Conservation (phyloP, 2,888 invertebrate species). For the Mactromeris polynyma region DNA sequence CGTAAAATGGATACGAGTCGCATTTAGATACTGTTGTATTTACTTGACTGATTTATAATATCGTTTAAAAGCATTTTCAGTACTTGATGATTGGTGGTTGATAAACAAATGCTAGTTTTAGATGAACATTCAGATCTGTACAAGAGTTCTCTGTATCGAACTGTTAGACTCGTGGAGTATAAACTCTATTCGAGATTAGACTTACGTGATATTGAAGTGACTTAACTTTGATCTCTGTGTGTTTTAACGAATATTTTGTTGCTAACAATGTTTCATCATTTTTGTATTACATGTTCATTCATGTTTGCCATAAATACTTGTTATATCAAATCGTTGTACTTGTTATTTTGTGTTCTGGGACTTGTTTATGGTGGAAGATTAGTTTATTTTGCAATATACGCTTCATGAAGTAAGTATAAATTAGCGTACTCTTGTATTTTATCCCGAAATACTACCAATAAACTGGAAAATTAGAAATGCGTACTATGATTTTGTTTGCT, state of each 20-base stretch:
- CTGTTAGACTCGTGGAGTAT: not conserved
- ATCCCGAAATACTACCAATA: no score
- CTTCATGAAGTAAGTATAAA: no score
- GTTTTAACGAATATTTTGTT: not conserved
- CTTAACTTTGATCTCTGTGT: conserved; percentile 12
- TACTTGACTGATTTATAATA: not conserved
- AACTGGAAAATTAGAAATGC: no score
- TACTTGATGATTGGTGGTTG: not conserved
- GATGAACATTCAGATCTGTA: not conserved
- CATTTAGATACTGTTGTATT: not conserved
- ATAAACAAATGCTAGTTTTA: not conserved
- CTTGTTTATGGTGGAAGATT: no score
- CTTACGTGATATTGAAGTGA: conserved; percentile 3
- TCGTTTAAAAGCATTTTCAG: not conserved
- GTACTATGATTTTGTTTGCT: no score
- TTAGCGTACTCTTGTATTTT: no score
- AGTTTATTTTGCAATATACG: no score
- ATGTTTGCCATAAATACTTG: conserved; percentile 1
- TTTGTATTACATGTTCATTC: not conserved
- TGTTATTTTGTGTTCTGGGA: not conserved
- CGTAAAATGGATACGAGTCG: not conserved
- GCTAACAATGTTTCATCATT: not conserved
- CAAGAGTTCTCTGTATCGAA: not conserved
- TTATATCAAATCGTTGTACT: not conserved
- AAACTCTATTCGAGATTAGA: not conserved